Evolutionary conservation across 2,888 invertebrate species (phyloP).

Genomic region (Timema podura): DNA sequence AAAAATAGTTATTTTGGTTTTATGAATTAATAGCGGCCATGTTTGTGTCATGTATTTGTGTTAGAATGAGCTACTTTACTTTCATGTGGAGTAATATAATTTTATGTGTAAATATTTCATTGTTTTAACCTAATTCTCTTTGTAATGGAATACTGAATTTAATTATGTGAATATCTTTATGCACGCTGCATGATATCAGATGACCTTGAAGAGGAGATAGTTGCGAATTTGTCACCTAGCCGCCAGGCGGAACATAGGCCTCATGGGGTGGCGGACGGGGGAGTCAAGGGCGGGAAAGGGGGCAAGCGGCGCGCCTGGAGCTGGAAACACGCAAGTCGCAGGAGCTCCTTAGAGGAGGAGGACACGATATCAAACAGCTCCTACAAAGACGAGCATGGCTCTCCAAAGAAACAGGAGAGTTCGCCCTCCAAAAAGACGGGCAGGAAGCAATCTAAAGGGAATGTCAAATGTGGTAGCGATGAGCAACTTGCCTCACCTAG

Average conservation of each 20-base stretch:
- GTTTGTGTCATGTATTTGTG: too few species aligned
- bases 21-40: too few species aligned
- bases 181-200: slow-evolving; percentile 39
- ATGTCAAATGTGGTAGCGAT: slow-evolving; percentile 26
- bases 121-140: too few species aligned
- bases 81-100: too few species aligned
- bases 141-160: too few species aligned
- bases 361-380: slow-evolving; percentile 11
- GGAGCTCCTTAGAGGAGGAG: slow-evolving; percentile 23
- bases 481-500: too few species aligned
- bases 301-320: slow-evolving; percentile 26
- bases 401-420: slow-evolving; percentile 13
- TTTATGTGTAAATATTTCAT: too few species aligned
- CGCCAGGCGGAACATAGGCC: slow-evolving; percentile 22
- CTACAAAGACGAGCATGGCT: neutral
- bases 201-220: slow-evolving; percentile 46
- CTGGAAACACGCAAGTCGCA: slow-evolving; percentile 20
- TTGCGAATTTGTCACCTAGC: slow-evolving; percentile 34
- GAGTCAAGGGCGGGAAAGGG: neutral
- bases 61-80: too few species aligned
- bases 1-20: too few species aligned
- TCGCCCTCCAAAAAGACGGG: neutral
- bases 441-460: slow-evolving; percentile 30
- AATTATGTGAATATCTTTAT: slow-evolving; percentile 20
- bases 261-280: neutral